Base-by-base conservation (phyloP, 1,140 invertebrate genomes). In the Danaus melanippus region DNA sequence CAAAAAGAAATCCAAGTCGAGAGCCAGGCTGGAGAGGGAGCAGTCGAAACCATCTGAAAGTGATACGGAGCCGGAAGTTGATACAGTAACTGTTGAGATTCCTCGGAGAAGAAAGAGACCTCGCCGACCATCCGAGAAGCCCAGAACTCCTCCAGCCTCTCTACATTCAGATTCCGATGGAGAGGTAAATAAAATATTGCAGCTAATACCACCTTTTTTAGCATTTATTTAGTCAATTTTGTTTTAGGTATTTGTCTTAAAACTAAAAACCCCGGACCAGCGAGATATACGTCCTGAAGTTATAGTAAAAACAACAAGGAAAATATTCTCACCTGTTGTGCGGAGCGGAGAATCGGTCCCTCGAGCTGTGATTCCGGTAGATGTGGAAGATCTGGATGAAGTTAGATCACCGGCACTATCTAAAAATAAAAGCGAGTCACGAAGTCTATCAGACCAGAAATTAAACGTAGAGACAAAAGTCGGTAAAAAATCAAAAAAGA, bases 221-320 rank as follows among this genome's bases (percentile, higher is more conserved):
- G 50, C 42, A 21, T 41, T 53, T 42, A 39, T 40, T 53, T 51
- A 45, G 9, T 8, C 9, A 8, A 17, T 53, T 15, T 55, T 32
- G 17, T 56, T 72, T 83, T 32, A 87, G 76, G 73, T 87, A 0
- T 87, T 80, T 47, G 80, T 86, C 9, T 64, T 88, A 2, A 87
- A 87, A 71, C 58, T 87, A 15, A 82, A 84, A 73, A 69, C 87
- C 46, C 65, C 78, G 39, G 79, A 81, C 42, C 65, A 62, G n/a
- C 64, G 71, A 9, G 74, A 84, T 32, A 63, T 69, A 9, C 79
- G 66, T n/a, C 86, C 83, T 50, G 89, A 90, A 73, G 88, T 94
- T 8, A 92, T 94, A 54, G 91, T 94, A 0, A 93, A 92, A 71
- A 94, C 93, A 0, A 94, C 92, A 48, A 87, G 92, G 32, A 93